phyloP scores from a whole-genome alignment of 2,113 vertebrate species.

The Pseudorhombus dupliciocellatus region DNA sequence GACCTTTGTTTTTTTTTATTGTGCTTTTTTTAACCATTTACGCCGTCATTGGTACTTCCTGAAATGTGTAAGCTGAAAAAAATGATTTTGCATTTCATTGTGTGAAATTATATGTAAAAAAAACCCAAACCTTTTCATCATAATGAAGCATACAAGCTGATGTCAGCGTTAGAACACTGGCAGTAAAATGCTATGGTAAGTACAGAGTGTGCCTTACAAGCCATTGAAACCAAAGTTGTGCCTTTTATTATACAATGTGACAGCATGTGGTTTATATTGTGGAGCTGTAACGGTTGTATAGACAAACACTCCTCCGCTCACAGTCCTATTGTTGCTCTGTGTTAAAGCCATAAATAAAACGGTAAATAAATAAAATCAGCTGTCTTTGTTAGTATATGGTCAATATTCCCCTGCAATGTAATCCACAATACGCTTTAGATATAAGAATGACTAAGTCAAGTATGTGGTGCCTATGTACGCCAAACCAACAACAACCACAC shows the following conservation, averaged over 20 bases:
- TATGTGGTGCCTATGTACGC: too few species aligned
- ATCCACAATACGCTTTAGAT: not conserved
- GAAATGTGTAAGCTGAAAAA: slow-evolving; percentile 2
- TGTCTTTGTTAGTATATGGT: slow-evolving; percentile 9
- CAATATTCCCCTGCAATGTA: not conserved
- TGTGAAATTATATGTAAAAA: not conserved
- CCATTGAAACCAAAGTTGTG: slow-evolving; percentile 42
- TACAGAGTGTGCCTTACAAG: slow-evolving; percentile 41
- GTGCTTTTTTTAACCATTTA: slow-evolving; percentile 30
- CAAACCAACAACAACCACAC: too few species aligned
- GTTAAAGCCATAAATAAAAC: slow-evolving; percentile 56
- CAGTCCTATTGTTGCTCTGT: slow-evolving; percentile 41
- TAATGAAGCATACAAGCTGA: slow-evolving; percentile 4
- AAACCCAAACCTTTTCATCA: slow-evolving; percentile 2
- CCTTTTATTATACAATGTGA: not conserved
- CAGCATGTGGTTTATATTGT: slow-evolving; percentile 8
- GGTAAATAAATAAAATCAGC: slow-evolving; percentile 46
- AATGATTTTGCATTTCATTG: slow-evolving; percentile 11
- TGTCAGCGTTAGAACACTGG: slow-evolving; percentile 24
- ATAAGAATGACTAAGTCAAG: too few species aligned
- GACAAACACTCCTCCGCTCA: not conserved
- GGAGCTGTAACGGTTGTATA: slow-evolving; percentile 5
- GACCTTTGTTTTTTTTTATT: slow-evolving; percentile 7
- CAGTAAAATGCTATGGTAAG: slow-evolving; percentile 7
- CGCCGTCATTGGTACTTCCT: slow-evolving; percentile 38